Evolutionary conservation across 2,888 invertebrate genomes (phyloP), one percentile per base, ranked within the genome.

Genomic region (Rhingia campestris): DNA sequence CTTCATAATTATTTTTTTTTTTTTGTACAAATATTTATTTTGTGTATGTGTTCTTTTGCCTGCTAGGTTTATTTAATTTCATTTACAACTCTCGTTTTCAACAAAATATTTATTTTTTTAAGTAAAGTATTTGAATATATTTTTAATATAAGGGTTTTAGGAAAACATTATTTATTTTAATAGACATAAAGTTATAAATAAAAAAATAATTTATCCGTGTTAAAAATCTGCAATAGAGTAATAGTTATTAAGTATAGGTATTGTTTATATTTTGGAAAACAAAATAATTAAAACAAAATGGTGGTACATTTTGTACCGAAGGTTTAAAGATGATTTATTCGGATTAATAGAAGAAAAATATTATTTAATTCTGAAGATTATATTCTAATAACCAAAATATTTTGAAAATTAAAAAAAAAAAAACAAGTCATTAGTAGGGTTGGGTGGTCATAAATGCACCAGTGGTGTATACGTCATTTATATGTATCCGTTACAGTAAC

Each of bases 11-110:
- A 9, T 85, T 72, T 39, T 37, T 66, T 73, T 32, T 61, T 32
- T 3, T 51, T n/a, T 76, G 70, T 53, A 70, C 22, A 54, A 54
- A 61, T 43, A 41, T 73, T 75, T 64, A 41, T 67, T 22, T 63
- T 56, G 49, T 69, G 81, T 86, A 86, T 87, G 86, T 86, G 80
- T 86, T 87, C 86, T 76, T 77, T 61, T 61, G 54, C 56, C 43
- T 79, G 12, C 30, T 35, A 14, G 32, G 4, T 33, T 35, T 10
- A 0, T 37, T 61, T 12, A 7, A 37, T 69, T 59, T 61, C 6
- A 35, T 49, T 76, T 47, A 61, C 56, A 39, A 22, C 22, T 22
- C 64, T 75, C 53, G 30, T 12, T 43, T 39, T 66, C 59, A 59
- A 72, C 33, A 4, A 43, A 7, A 41, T 51, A 4, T 39, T n/a